A percentile compares a stretch with the other conserved stretches of the same genome.
Evolutionary conservation across 2,888 invertebrate genomes (phyloP).

Genomic region (Drosophila prolongata): DNA sequence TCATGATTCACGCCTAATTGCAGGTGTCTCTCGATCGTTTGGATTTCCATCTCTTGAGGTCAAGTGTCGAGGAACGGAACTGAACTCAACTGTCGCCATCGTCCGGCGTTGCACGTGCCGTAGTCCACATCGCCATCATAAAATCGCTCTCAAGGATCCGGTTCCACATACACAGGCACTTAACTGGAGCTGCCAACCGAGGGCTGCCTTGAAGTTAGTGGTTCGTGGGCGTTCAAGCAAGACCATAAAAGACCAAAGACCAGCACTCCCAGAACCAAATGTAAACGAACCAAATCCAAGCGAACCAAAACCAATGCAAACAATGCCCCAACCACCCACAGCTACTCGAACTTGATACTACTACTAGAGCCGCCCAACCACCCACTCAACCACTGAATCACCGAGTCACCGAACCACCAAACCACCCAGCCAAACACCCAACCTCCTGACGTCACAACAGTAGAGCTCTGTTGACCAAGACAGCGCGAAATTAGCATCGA

Average conservation of each 20-base stretch:
- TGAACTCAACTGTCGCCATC: conserved; percentile 18
- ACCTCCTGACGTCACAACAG: conserved; percentile 26
- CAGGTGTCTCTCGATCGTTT: conserved; percentile 24
- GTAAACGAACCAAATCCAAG: not conserved
- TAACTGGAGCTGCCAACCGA: conserved; percentile 46
- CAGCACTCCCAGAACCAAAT: conserved; percentile 13
- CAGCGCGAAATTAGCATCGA: conserved; percentile 27
- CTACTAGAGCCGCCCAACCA: conserved; percentile 2
- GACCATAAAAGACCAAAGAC: conserved; percentile 18
- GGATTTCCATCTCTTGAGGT: conserved; percentile 31
- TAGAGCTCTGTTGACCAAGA: conserved; percentile 11
- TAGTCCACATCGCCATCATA: conserved; percentile 1
- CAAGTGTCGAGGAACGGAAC: conserved; percentile 40
- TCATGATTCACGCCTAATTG: conserved; percentile 42
- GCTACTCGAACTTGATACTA: conserved; percentile 27
- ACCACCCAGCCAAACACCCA: not conserved
- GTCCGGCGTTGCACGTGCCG: conserved; percentile 28
- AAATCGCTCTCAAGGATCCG: conserved; percentile 35
- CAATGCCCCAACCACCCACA: conserved; percentile 3
- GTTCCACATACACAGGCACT: conserved; percentile 35
- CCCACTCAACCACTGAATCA: conserved; percentile 2
- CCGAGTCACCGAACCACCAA: not conserved
- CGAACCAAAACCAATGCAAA: not conserved
- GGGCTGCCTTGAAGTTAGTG: conserved; percentile 32
- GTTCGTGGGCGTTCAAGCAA: conserved; percentile 46